Conservation (phyloP, 2,113 vertebrate species). For the Ceyx cyanopectus region DNA sequence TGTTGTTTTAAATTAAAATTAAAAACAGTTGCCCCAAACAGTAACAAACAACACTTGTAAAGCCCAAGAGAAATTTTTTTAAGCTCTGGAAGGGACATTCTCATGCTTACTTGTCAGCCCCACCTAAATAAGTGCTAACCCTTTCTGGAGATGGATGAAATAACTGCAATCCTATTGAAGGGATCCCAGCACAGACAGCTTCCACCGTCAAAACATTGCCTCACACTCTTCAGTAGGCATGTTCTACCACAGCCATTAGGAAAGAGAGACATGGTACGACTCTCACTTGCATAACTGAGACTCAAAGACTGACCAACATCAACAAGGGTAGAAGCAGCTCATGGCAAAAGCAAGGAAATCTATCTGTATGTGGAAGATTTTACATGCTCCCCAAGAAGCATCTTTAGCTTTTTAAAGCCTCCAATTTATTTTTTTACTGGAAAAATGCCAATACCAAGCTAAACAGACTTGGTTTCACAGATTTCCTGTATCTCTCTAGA, state of each 20-base stretch:
- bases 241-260: background rate
- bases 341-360: background rate
- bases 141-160: background rate
- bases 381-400: background rate
- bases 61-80: background rate
- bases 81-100: background rate
- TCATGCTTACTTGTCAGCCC: background rate
- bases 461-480: slow-evolving; percentile 5
- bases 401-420: background rate
- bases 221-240: background rate
- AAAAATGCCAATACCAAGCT: slow-evolving; percentile 11
- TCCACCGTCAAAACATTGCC: background rate
- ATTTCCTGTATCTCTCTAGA: slow-evolving; percentile 1
- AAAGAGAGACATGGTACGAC: background rate
- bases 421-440: background rate
- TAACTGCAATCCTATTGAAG: background rate
- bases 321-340: background rate
- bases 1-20: background rate
- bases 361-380: background rate
- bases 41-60: background rate
- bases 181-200: background rate
- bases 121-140: background rate
- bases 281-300: background rate
- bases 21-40: rapidly evolving
- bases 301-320: background rate